Conservation (phyloP, 2,797 vertebrate species). For the Poliocrania exsul region DNA sequence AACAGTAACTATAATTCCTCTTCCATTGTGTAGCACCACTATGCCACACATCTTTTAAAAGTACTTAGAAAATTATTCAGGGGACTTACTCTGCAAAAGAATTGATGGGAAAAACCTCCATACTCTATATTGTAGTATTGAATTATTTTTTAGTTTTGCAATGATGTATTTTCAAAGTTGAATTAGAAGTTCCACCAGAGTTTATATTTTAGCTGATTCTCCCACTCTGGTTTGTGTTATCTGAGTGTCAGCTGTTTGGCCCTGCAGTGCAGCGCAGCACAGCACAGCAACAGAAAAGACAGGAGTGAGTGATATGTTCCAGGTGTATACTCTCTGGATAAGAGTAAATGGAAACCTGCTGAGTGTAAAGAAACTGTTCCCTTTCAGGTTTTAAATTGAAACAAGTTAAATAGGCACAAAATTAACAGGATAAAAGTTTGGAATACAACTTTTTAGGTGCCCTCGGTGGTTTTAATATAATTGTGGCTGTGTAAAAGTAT, state of each 20-base stretch:
- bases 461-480: background rate
- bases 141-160: background rate
- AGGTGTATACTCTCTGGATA: background rate
- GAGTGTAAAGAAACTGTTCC: background rate
- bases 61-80: constrained; percentile 58
- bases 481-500: background rate
- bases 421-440: background rate
- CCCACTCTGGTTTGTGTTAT: background rate
- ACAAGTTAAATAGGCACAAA: background rate
- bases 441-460: background rate
- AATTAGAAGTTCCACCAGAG: background rate
- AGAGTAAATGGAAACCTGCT: background rate
- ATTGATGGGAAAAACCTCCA: background rate
- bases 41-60: constrained; percentile 67
- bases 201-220: background rate
- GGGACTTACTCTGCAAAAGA: background rate
- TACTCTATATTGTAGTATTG: background rate
- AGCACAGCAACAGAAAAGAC: background rate
- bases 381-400: background rate
- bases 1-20: constrained; percentile 63
- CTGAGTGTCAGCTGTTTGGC: background rate
- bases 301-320: background rate
- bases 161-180: constrained; percentile 17
- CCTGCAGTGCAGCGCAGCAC: background rate
- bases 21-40: background rate